Evolutionary conservation across 2,797 vertebrate genomes (phyloP).

Genomic region (Poeciliopsis paucimaculata): DNA sequence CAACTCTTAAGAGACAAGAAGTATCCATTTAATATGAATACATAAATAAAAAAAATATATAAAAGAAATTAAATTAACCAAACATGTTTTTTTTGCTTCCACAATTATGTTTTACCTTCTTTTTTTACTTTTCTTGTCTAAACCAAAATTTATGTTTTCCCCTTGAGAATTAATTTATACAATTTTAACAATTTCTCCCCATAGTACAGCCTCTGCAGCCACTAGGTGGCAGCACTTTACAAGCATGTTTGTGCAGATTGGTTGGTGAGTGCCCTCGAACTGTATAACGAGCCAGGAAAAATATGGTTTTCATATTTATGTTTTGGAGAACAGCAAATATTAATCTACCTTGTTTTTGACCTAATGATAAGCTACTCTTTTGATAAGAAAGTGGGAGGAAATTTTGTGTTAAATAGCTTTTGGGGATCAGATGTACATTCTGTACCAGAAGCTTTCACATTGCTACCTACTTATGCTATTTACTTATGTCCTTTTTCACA

Average conservation of each 20-base stretch:
- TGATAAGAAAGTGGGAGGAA: not conserved
- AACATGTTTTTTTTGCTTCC: not conserved
- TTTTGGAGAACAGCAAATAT: not conserved
- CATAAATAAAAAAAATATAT: not conserved
- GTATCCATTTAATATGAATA: too few species aligned
- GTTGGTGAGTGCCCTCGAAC: not conserved
- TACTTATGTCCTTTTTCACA: not conserved
- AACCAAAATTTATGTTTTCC: not conserved
- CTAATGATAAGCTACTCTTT: too few species aligned
- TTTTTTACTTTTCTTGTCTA: not conserved
- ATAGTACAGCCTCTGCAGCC: slow-evolving; percentile 17
- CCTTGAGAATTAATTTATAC: not conserved
- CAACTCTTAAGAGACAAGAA: too few species aligned
- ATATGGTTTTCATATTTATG: not conserved
- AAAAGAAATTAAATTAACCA: not conserved
- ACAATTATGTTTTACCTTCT: not conserved
- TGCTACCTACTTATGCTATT: not conserved
- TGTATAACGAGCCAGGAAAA: not conserved
- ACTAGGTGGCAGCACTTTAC: slow-evolving; percentile 51
- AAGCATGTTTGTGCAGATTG: not conserved
- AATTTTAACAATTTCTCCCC: not conserved
- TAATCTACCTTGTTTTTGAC: not conserved
- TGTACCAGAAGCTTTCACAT: not conserved
- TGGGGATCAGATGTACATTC: not conserved
- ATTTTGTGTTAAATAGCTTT: not conserved